These are phyloP conservation scores for Oceanodroma tethys DNA, from an alignment of 2,113 vertebrate species.

Conservation along the genomic window DNA sequence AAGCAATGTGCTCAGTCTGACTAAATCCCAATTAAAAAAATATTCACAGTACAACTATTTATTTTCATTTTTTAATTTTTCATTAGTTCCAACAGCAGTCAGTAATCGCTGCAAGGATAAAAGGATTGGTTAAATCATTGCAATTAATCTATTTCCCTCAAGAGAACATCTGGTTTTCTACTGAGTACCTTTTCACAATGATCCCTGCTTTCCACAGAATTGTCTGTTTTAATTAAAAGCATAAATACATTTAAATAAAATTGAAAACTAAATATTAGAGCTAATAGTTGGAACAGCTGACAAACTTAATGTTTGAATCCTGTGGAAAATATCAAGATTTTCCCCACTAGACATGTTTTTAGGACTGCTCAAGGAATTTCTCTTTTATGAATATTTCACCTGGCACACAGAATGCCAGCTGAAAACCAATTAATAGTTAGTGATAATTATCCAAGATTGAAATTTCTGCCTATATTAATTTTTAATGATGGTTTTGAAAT, in stretches of 20 bases:
- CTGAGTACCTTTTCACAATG: not conserved
- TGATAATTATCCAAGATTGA: constrained; percentile 42
- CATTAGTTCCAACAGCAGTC: not conserved
- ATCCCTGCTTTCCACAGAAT: not conserved
- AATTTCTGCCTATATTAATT: constrained; percentile 34
- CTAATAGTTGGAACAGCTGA: not conserved
- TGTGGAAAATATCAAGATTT: not conserved
- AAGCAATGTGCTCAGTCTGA: not conserved
- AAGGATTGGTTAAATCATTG: not conserved
- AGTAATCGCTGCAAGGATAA: not conserved
- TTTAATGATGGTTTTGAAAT: constrained; percentile 56
- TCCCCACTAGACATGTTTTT: not conserved
- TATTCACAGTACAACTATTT: not conserved
- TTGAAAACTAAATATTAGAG: not conserved
- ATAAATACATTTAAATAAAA: not conserved
- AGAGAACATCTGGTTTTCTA: not conserved
- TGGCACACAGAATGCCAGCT: not conserved
- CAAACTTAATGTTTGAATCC: not conserved
- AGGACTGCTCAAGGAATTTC: not conserved
- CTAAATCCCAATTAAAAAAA: not conserved
- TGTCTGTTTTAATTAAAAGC: not conserved
- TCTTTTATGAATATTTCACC: not conserved
- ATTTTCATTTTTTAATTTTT: not conserved
- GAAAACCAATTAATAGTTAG: constrained; percentile 25
- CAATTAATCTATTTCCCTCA: not conserved